Percentiles rank a stretch among this genome's conserved stretches.
These are phyloP conservation scores for Antennarius striatus DNA, from an alignment of 2,113 vertebrate genomes.

Conservation along the genomic window DNA sequence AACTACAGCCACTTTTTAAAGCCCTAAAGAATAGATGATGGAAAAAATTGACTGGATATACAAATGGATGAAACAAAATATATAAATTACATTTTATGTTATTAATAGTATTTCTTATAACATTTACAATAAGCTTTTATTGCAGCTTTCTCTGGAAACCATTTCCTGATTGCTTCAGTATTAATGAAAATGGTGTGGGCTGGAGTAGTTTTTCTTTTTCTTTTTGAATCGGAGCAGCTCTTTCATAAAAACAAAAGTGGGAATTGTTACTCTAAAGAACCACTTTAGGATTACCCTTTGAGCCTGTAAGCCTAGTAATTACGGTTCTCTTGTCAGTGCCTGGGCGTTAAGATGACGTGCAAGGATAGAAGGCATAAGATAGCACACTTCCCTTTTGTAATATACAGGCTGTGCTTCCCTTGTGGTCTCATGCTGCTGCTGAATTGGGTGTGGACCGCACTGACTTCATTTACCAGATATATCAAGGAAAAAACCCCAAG, in stretches of 20 bases:
- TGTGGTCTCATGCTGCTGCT: conserved; percentile 62
- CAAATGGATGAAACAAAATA: too few relatives aligned
- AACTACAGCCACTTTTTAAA: conserved; percentile 26
- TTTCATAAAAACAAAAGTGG: conserved; percentile 11
- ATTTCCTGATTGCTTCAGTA: too few relatives aligned
- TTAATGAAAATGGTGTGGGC: too few relatives aligned
- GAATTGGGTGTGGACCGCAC: conserved; percentile 52
- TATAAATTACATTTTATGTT: too few relatives aligned
- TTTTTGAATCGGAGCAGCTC: background rate
- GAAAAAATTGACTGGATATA: too few relatives aligned
- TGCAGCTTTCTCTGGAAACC: too few relatives aligned
- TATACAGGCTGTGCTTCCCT: conserved; percentile 48
- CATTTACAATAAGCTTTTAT: too few relatives aligned
- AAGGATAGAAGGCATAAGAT: conserved; percentile 17
- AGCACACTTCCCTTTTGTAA: conserved; percentile 58
- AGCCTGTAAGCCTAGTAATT: conserved; percentile 11
- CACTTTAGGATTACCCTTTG: background rate
- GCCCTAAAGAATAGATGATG: too few relatives aligned
- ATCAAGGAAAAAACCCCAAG: conserved; percentile 31
- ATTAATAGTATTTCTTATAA: too few relatives aligned
- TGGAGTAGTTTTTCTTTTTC: background rate
- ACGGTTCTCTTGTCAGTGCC: background rate
- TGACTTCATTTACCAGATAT: conserved; percentile 57
- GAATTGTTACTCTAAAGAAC: background rate
- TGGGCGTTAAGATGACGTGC: conserved; percentile 21